A percentile compares a stretch with the other conserved stretches of the same genome.
Conservation (phyloP, 2,797 vertebrate genomes). For the Acipenser oxyrinchus region DNA sequence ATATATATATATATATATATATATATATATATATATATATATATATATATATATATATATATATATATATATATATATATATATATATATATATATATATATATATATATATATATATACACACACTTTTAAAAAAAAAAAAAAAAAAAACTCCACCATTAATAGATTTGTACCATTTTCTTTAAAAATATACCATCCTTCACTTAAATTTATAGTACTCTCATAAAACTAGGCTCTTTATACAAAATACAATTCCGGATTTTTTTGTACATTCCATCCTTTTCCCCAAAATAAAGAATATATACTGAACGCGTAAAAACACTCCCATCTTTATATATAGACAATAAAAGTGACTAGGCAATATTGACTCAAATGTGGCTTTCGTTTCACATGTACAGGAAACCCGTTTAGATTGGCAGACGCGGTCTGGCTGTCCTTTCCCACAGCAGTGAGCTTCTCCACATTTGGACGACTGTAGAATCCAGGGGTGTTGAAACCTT, state of each 20-base stretch:
- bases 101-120: slow-evolving; percentile 7
- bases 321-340: slow-evolving; percentile 30
- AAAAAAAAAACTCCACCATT: slow-evolving; percentile 28
- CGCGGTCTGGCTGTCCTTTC: background rate
- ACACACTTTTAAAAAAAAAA: no score
- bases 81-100: background rate
- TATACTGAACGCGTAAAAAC: slow-evolving; percentile 13
- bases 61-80: background rate
- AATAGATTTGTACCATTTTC: slow-evolving; percentile 20
- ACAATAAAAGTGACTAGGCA: slow-evolving; percentile 31
- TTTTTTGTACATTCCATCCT: slow-evolving; percentile 40
- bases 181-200: slow-evolving; percentile 11
- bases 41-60: background rate
- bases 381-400: slow-evolving; percentile 31
- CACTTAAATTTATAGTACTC: slow-evolving; percentile 12
- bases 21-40: background rate
- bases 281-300: slow-evolving; percentile 28
- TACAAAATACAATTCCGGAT: slow-evolving; percentile 34
- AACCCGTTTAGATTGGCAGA: slow-evolving; percentile 15
- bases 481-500: slow-evolving; percentile 4
- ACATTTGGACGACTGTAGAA: slow-evolving; percentile 8
- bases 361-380: slow-evolving; percentile 19
- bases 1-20: background rate
- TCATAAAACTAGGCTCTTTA: slow-evolving; percentile 7
- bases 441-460: slow-evolving; percentile 7